Evolutionary conservation across 2,888 invertebrate genomes (phyloP).

Genomic region (Altica lythri): DNA sequence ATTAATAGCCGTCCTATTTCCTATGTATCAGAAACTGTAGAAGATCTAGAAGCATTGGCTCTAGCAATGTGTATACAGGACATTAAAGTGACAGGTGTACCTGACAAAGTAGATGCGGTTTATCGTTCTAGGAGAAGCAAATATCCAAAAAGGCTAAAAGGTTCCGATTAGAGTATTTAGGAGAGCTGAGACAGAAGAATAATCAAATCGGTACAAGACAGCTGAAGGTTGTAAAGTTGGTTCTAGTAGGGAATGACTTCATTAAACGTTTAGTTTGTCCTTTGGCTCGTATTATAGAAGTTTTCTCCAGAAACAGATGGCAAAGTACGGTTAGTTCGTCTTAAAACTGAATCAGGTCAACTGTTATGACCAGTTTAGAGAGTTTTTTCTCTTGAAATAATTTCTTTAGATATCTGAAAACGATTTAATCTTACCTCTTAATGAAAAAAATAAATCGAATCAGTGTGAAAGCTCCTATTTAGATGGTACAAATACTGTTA

Average conservation of each 20-base stretch:
- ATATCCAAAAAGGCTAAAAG: conserved; percentile 5
- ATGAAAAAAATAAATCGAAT: too few relatives aligned
- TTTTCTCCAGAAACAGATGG: too few relatives aligned
- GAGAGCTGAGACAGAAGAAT: conserved; percentile 9
- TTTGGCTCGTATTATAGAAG: conserved; percentile 8
- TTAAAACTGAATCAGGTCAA: conserved; percentile 1
- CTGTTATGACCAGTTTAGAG: too few relatives aligned
- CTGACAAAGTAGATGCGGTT: conserved; percentile 10
- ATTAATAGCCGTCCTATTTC: background rate
- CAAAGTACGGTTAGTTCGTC: conserved; percentile 10
- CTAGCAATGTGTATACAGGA: background rate
- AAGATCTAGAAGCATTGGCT: background rate
- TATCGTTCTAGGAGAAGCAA: too few relatives aligned
- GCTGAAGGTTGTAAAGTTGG: conserved; percentile 11
- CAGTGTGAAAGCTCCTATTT: too few relatives aligned
- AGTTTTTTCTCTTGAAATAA: too few relatives aligned
- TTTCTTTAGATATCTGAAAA: too few relatives aligned
- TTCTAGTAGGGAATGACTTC: conserved; percentile 18
- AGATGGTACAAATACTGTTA: too few relatives aligned
- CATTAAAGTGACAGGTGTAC: background rate
- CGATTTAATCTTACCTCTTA: too few relatives aligned
- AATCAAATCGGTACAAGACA: background rate
- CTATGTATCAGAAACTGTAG: background rate
- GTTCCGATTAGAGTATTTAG: conserved; percentile 18
- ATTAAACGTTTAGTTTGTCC: conserved; percentile 19